Evolutionary conservation across 2,113 vertebrate species (phyloP).

Genomic region (Lota lota): DNA sequence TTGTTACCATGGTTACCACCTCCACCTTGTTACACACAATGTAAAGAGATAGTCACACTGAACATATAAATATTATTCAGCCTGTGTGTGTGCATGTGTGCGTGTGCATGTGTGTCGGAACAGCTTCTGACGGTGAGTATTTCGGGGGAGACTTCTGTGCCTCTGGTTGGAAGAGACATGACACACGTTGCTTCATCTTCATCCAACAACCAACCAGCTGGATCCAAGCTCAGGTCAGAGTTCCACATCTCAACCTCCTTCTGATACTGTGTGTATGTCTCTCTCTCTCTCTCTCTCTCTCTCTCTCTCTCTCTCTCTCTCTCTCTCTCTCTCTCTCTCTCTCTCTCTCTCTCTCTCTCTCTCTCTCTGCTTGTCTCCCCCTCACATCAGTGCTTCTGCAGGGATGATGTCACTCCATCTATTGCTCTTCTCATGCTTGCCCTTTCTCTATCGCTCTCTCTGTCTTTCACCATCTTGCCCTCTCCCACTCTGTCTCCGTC

Average conservation of each 20-base stretch:
- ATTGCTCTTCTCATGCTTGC: too few species aligned
- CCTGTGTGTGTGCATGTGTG: neutral
- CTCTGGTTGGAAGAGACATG: neutral
- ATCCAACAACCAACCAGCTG: neutral
- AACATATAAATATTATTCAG: neutral
- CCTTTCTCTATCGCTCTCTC: too few species aligned
- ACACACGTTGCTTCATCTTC: neutral
- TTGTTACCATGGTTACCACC: neutral
- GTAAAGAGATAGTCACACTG: neutral
- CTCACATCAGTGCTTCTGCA: too few species aligned
- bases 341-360: too few species aligned
- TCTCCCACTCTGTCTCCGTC: too few species aligned
- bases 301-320: too few species aligned
- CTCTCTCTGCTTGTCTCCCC: too few species aligned
- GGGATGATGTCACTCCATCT: too few species aligned
- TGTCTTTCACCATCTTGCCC: too few species aligned
- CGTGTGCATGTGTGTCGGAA: neutral
- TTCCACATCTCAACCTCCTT: neutral
- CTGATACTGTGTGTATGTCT: neutral
- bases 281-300: neutral
- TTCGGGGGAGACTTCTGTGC: neutral
- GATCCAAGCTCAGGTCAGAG: neutral
- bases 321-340: too few species aligned
- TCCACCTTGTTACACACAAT: neutral
- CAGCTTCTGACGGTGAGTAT: neutral